Evolutionary conservation across 1,140 invertebrate species (phyloP).

Genomic region (Saccostrea cuccullata): DNA sequence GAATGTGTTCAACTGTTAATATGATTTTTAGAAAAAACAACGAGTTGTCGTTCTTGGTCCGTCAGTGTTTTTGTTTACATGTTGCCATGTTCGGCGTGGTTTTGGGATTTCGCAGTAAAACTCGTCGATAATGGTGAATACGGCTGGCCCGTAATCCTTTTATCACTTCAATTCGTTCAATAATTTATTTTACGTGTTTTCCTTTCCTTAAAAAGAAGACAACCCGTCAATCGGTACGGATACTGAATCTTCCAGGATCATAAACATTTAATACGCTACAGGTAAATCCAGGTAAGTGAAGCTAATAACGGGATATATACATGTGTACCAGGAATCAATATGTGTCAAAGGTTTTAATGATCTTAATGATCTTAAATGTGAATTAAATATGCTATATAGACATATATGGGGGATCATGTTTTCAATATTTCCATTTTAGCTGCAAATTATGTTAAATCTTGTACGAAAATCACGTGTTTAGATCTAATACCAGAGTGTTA

Average conservation of each 20-base stretch:
- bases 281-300: neutral
- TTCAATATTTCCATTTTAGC: no score
- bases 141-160: neutral
- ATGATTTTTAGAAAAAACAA: neutral
- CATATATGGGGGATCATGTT: no score
- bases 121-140: neutral
- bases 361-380: no score
- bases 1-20: no score
- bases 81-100: neutral
- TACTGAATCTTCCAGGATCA: neutral
- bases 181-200: neutral
- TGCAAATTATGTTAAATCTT: no score
- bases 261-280: neutral
- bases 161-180: neutral
- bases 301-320: neutral
- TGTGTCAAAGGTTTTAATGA: no score
- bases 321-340: neutral
- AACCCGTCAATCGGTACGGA: neutral
- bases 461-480: no score
- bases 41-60: slow-evolving; percentile 24
- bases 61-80: slow-evolving; percentile 15
- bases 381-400: no score
- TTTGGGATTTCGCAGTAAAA: neutral
- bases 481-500: no score
- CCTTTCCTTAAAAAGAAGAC: neutral